Evolutionary conservation across 1,140 invertebrate species (phyloP).

Genomic region (Ceratina calcarata): DNA sequence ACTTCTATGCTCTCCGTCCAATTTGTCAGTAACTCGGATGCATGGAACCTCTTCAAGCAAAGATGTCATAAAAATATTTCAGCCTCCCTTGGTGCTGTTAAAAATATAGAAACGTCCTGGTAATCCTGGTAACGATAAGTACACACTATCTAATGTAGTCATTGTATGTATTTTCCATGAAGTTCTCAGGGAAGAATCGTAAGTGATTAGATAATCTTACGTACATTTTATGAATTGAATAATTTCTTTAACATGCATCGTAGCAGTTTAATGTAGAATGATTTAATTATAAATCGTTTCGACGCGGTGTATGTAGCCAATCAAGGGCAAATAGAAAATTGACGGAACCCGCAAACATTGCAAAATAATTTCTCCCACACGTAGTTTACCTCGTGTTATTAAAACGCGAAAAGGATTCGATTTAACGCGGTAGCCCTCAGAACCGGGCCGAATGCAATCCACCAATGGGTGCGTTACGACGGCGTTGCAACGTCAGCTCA

Average conservation of each 20-base stretch:
- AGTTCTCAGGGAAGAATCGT: too few relatives aligned
- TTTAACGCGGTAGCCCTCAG: conserved; percentile 46
- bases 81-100: not conserved
- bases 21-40: not conserved
- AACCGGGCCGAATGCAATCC: conserved; percentile 27
- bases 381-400: conserved; percentile 18
- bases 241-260: too few relatives aligned
- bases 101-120: not conserved
- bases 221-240: too few relatives aligned
- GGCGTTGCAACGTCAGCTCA: conserved; percentile 42
- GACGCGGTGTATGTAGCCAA: not conserved
- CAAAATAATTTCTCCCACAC: conserved; percentile 2
- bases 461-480: conserved; percentile 36
- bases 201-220: too few relatives aligned
- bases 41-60: not conserved
- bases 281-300: not conserved
- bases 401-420: conserved; percentile 36
- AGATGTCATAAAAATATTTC: not conserved
- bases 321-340: not conserved
- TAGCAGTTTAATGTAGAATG: too few relatives aligned
- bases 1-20: not conserved
- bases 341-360: not conserved
- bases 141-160: too few relatives aligned
- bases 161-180: too few relatives aligned
- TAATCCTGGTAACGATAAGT: not conserved